A percentile compares a stretch with the other conserved stretches of the same genome.
These are phyloP conservation scores for Calonectris borealis DNA, from an alignment of 2,113 vertebrate species.

Conservation along the genomic window DNA sequence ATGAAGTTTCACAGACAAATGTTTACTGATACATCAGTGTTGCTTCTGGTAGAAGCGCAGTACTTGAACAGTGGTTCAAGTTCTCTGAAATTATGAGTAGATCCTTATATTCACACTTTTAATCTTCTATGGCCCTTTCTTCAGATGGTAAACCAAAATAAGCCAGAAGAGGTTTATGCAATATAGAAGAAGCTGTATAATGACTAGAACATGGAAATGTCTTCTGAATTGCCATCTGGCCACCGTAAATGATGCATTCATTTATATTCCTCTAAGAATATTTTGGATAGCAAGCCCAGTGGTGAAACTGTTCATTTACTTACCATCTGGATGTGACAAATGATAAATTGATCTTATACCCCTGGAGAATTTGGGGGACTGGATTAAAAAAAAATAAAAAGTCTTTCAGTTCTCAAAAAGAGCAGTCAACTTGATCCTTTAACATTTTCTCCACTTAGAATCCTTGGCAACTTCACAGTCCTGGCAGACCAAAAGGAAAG, in stretches of 20 bases:
- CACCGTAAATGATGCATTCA: constrained; percentile 39
- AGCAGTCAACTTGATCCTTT: not conserved
- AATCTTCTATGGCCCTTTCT: not conserved
- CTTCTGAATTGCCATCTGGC: constrained; percentile 50
- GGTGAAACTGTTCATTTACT: constrained; percentile 45
- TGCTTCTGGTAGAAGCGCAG: not conserved
- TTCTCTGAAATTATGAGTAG: not conserved
- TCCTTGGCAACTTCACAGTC: not conserved
- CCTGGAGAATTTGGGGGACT: not conserved
- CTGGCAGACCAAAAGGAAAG: not conserved
- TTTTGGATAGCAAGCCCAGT: constrained; percentile 8
- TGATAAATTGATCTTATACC: constrained; percentile 44
- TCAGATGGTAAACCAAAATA: not conserved
- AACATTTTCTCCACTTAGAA: not conserved
- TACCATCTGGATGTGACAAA: constrained; percentile 58
- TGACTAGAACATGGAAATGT: not conserved
- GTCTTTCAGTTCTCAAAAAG: not conserved
- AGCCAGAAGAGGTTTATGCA: not conserved
- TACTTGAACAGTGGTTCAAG: not conserved
- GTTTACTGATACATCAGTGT: not conserved
- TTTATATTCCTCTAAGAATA: constrained; percentile 51
- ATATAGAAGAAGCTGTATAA: not conserved
- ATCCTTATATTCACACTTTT: not conserved
- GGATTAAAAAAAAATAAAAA: not conserved
- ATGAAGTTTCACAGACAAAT: not conserved